Conservation (phyloP, 2,888 invertebrate genomes). For the Megalurothrips usitatus region DNA sequence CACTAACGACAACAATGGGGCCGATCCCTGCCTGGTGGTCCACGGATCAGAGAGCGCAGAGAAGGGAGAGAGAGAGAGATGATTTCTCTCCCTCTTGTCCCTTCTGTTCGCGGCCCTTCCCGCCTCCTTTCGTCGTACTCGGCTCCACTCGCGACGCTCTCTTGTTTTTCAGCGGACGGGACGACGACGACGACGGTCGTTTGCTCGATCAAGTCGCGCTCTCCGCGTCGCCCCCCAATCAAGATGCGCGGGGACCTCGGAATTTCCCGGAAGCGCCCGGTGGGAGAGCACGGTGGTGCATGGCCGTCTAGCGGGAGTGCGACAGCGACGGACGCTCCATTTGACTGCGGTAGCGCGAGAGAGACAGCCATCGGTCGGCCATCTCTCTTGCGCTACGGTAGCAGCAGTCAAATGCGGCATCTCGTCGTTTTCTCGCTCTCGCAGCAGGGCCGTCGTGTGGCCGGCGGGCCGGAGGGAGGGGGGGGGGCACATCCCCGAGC, state of each 20-base stretch:
- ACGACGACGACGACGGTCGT: too few species aligned
- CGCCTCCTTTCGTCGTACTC: neutral
- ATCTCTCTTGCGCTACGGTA: too few species aligned
- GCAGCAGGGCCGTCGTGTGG: too few species aligned
- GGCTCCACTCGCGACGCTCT: neutral
- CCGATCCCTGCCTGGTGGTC: slow-evolving; percentile 12
- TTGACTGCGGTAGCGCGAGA: too few species aligned
- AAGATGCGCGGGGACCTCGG: neutral
- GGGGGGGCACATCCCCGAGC: too few species aligned
- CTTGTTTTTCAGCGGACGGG: slow-evolving; percentile 24
- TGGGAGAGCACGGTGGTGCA: too few species aligned
- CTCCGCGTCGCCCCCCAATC: neutral
- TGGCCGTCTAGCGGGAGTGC: too few species aligned
- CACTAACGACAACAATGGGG: neutral
- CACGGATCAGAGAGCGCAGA: slow-evolving; percentile 2
- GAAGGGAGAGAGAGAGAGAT: neutral
- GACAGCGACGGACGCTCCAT: too few species aligned
- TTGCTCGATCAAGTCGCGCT: slow-evolving; percentile 19
- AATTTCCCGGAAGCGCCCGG: neutral
- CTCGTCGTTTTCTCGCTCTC: too few species aligned
- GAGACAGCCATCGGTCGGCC: too few species aligned
- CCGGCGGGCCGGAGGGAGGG: too few species aligned
- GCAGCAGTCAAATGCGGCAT: too few species aligned
- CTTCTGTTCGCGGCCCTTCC: neutral
- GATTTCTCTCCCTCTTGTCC: neutral